phyloP scores from a whole-genome alignment of 2,113 vertebrate species.

The Megalops atlanticus region DNA sequence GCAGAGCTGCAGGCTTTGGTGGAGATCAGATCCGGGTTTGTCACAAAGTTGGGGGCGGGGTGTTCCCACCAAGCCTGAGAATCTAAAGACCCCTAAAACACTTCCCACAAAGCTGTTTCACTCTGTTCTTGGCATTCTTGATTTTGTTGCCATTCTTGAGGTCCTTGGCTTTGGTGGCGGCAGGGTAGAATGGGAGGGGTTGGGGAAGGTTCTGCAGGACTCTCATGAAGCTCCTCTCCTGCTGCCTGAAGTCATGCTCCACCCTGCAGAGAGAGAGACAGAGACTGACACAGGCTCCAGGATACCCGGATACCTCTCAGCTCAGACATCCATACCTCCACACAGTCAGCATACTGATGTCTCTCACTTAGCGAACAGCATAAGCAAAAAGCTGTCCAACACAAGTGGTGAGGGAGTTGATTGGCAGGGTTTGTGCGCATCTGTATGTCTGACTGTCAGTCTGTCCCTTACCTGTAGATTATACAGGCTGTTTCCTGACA shows the following conservation, averaged over 20 bases:
- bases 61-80: too few species aligned
- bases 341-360: too few species aligned
- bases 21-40: too few species aligned
- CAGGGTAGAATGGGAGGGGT: slow-evolving; percentile 35
- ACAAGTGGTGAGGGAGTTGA: too few species aligned
- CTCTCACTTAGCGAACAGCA: slow-evolving; percentile 37
- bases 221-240: slow-evolving; percentile 84
- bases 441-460: background rate
- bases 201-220: slow-evolving; percentile 76
- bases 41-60: too few species aligned
- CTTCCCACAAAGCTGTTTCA: slow-evolving; percentile 77
- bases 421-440: slow-evolving; percentile 9
- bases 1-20: too few species aligned
- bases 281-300: too few species aligned
- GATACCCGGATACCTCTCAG: too few species aligned
- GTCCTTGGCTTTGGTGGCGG: slow-evolving; percentile 2
- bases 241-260: slow-evolving; percentile 94
- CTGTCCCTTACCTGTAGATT: slow-evolving; percentile 70
- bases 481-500: slow-evolving; percentile 74
- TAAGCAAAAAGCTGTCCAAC: too few species aligned
- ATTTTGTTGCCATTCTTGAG: too few species aligned
- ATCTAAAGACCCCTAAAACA: slow-evolving; percentile 74
- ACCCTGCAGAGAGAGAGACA: slow-evolving; percentile 79
- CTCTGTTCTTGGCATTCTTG: slow-evolving; percentile 57
- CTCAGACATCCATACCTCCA: too few species aligned